Percentiles rank a stretch among this genome's conserved stretches.
These are phyloP conservation scores for Mionectes olivaceus DNA, from an alignment of 2,797 vertebrate genomes.

Conservation along the genomic window DNA sequence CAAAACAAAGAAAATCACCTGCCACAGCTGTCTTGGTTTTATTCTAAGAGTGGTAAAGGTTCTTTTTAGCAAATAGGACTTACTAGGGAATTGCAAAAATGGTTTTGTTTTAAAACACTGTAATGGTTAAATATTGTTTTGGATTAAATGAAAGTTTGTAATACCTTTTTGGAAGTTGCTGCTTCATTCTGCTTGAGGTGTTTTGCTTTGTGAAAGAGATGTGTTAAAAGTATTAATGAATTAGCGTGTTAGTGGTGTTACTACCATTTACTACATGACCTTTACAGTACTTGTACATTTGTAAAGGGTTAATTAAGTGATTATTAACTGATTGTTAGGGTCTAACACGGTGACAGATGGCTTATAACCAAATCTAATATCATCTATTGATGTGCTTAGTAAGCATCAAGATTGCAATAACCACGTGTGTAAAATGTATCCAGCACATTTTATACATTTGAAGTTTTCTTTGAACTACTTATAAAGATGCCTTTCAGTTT, in stretches of 20 bases:
- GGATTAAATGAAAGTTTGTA: neutral
- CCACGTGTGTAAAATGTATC: neutral
- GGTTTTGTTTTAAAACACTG: neutral
- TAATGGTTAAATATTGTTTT: neutral
- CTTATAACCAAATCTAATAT: neutral
- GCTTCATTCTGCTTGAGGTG: neutral
- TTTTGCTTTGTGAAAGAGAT: neutral
- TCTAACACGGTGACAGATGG: neutral
- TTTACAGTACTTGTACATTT: neutral
- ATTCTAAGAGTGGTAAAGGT: neutral
- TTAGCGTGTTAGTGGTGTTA: neutral
- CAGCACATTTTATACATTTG: neutral
- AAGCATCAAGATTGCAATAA: neutral
- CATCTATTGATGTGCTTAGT: neutral
- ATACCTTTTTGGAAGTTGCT: neutral
- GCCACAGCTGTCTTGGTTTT: neutral
- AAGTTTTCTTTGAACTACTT: neutral
- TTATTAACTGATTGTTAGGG: neutral
- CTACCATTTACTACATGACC: neutral
- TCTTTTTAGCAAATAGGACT: neutral
- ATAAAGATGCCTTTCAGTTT: neutral
- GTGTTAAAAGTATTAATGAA: neutral
- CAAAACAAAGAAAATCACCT: neutral
- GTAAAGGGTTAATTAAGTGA: neutral
- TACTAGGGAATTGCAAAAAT: neutral